These are phyloP conservation scores for Spheniscus humboldti DNA, from an alignment of 2,797 vertebrate genomes.

Conservation along the genomic window DNA sequence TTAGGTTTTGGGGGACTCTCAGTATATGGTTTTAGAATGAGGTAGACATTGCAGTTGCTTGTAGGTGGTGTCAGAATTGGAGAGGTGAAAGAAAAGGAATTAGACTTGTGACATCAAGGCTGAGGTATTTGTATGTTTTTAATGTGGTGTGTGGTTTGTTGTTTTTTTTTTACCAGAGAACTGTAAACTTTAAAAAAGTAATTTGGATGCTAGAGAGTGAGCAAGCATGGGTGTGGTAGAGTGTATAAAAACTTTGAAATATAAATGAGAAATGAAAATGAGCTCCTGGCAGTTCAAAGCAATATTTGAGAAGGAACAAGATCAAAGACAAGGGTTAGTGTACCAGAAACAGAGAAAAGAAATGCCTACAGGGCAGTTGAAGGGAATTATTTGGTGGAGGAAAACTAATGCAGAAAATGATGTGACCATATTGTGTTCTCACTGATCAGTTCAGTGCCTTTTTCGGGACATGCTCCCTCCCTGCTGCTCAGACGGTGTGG, in stretches of 20 bases:
- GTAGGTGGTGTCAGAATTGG: background rate
- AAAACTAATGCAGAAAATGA: background rate
- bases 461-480: background rate
- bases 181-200: background rate
- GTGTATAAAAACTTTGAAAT: background rate
- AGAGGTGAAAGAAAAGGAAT: background rate
- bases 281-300: background rate
- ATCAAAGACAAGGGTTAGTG: background rate
- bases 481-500: background rate
- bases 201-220: background rate
- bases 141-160: too few species aligned
- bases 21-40: background rate
- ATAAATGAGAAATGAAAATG: background rate
- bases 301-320: background rate
- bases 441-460: background rate
- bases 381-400: background rate
- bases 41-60: background rate
- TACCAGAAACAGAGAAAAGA: background rate
- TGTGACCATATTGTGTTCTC: background rate
- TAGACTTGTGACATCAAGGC: accelerated
- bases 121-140: background rate
- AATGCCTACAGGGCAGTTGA: background rate
- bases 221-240: background rate
- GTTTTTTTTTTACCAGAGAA: background rate
- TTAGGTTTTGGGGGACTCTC: background rate